Percentiles rank a stretch among this genome's conserved stretches.
phyloP scores from a whole-genome alignment of 2,797 vertebrate genomes.

The Tinamus major region DNA sequence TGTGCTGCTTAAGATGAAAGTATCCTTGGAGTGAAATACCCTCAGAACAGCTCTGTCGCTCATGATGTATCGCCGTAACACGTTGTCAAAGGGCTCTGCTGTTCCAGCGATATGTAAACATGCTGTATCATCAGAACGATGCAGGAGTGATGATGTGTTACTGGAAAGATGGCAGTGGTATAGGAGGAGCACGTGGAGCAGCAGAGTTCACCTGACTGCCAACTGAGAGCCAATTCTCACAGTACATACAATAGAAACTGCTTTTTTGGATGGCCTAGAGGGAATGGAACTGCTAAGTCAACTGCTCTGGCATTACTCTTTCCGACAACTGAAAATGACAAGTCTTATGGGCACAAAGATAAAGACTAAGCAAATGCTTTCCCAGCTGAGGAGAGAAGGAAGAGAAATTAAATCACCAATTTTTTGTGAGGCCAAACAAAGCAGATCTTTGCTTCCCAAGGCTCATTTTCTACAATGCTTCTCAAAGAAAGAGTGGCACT shows the following conservation, averaged over 20 bases:
- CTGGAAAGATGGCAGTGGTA: background rate
- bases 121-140: background rate
- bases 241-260: background rate
- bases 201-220: conserved; percentile 13
- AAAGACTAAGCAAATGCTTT: background rate
- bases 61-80: background rate
- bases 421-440: background rate
- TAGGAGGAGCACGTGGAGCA: background rate
- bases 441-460: background rate
- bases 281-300: background rate
- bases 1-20: conserved; percentile 15
- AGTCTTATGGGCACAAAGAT: background rate
- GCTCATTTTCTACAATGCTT: background rate
- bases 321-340: conserved; percentile 1
- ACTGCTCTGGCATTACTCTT: background rate
- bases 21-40: background rate
- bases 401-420: background rate
- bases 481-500: background rate
- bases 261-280: background rate
- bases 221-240: background rate
- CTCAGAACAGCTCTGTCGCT: background rate
- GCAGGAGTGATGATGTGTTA: conserved; percentile 1
- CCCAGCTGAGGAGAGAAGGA: background rate
- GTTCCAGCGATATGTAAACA: background rate
- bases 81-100: background rate